Conservation (phyloP, 2,888 invertebrate genomes). For the Andrena marginata region DNA sequence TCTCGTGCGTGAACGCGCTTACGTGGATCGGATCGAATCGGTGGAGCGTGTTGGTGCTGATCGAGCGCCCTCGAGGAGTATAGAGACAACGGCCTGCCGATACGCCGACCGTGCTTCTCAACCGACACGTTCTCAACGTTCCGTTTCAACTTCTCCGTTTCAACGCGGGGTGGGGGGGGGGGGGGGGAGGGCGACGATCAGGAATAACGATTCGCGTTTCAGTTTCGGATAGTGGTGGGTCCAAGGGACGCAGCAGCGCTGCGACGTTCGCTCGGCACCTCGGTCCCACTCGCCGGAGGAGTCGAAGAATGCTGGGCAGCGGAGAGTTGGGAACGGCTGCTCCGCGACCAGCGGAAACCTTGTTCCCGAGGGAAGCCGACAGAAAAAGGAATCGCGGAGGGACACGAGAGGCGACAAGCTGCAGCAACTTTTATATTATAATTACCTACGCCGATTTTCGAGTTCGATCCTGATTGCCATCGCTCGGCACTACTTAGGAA, state of each 20-base stretch:
- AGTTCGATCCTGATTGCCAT: conserved; percentile 53
- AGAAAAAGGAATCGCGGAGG: conserved; percentile 74
- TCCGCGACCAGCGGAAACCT: conserved; percentile 68
- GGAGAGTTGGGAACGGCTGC: conserved; percentile 71
- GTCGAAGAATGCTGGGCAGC: no score
- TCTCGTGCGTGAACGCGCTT: conserved; percentile 1
- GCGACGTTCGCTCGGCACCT: no score
- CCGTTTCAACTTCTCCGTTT: neutral
- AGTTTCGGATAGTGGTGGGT: no score
- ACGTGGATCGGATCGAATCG: conserved; percentile 47
- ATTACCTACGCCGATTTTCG: conserved; percentile 77
- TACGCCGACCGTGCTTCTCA: conserved; percentile 65
- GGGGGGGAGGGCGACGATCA: no score
- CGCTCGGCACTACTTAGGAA: neutral
- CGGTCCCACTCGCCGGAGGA: no score
- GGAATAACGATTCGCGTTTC: no score
- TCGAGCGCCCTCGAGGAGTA: conserved; percentile 69
- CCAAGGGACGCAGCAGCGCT: no score
- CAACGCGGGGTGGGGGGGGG: no score
- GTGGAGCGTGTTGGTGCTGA: conserved; percentile 60
- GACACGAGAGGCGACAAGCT: conserved; percentile 75
- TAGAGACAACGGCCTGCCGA: conserved; percentile 71
- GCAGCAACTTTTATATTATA: conserved; percentile 82
- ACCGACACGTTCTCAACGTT: neutral
- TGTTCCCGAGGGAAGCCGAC: conserved; percentile 76